Evolutionary conservation across 2,113 vertebrate species (phyloP).

Genomic region (Malaclemys terrapin): DNA sequence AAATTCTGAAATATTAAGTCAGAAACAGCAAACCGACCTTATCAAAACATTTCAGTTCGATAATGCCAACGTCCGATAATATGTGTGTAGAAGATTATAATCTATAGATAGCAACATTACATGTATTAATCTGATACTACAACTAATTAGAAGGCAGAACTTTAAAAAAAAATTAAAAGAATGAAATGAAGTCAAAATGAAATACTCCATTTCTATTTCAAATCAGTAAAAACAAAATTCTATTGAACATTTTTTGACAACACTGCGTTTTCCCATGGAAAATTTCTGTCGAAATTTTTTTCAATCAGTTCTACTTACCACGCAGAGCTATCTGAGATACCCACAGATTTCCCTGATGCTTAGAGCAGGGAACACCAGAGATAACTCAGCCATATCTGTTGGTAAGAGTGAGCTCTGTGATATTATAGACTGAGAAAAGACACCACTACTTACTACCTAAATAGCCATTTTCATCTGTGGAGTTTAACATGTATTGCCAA

Average conservation of each 20-base stretch:
- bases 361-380: not conserved
- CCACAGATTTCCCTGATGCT: not conserved
- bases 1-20: not conserved
- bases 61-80: not conserved
- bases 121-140: not conserved
- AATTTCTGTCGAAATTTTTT: not conserved
- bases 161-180: not conserved
- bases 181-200: rapidly evolving
- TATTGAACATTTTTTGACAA: not conserved
- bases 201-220: not conserved
- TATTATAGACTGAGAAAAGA: not conserved
- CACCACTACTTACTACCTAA: not conserved
- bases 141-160: not conserved
- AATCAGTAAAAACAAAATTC: not conserved
- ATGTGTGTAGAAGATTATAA: not conserved
- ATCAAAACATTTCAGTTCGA: not conserved
- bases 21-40: not conserved
- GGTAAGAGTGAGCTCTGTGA: not conserved
- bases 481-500: not conserved
- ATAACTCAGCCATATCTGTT: not conserved
- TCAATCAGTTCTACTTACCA: not conserved
- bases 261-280: not conserved
- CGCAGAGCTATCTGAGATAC: not conserved
- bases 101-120: not conserved
- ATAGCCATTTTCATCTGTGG: not conserved